Evolutionary conservation across 2,113 vertebrate species (phyloP).

Genomic region (Aphelocoma coerulescens): DNA sequence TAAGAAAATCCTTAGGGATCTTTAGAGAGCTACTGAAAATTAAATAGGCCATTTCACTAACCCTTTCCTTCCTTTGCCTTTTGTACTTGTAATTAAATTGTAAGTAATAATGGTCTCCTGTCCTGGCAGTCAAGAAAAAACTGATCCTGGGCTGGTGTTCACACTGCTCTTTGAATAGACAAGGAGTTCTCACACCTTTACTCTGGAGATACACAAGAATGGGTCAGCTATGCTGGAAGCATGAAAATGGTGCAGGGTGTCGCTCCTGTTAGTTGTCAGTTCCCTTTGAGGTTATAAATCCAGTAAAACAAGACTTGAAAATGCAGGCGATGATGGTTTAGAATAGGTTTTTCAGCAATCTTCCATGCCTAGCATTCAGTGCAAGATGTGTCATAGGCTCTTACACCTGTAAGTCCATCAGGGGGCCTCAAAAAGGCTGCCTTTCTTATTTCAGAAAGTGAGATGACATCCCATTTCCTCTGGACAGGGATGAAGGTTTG

Average conservation of each 20-base stretch:
- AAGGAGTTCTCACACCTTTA: background rate
- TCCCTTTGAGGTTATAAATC: background rate
- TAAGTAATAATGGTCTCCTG: background rate
- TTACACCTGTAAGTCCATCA: background rate
- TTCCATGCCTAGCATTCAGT: background rate
- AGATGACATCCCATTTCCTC: constrained; percentile 4
- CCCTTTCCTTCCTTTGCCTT: constrained; percentile 23
- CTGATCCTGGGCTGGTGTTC: background rate
- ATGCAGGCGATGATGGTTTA: background rate
- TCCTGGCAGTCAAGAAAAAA: background rate
- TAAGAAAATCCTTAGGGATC: constrained; percentile 46
- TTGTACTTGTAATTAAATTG: background rate
- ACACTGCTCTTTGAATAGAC: background rate
- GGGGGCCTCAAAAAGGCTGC: background rate
- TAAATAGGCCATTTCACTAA: constrained; percentile 47
- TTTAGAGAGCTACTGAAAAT: background rate
- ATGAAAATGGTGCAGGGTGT: background rate
- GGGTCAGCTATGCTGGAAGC: background rate
- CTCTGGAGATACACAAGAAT: background rate
- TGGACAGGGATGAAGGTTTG: background rate
- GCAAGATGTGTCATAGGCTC: background rate
- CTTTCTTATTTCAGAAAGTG: constrained; percentile 14
- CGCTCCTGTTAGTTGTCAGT: background rate
- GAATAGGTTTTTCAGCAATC: background rate
- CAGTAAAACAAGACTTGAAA: constrained; percentile 19